These are phyloP conservation scores for Microvelia longipes DNA, from an alignment of 1,140 invertebrate species.

Conservation along the genomic window DNA sequence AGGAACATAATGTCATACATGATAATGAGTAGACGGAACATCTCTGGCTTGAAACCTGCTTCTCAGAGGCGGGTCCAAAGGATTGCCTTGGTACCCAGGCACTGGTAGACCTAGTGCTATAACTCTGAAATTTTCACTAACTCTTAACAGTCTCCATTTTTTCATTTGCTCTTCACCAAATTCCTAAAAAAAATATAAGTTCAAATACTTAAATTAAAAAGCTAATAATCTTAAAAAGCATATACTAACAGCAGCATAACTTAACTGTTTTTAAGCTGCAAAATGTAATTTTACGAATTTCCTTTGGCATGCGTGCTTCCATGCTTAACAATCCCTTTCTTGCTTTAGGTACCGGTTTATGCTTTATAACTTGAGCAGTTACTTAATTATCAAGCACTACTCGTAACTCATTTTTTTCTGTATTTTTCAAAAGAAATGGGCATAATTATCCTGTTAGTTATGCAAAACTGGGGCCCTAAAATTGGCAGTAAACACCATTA, in stretches of 20 bases:
- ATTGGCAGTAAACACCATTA: too few relatives aligned
- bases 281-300: too few relatives aligned
- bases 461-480: too few relatives aligned
- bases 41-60: constrained; percentile 88
- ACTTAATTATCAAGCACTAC: too few relatives aligned
- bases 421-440: too few relatives aligned
- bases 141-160: constrained; percentile 70
- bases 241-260: constrained; percentile 5
- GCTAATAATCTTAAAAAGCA: constrained; percentile 1
- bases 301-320: too few relatives aligned
- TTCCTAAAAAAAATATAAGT: constrained; percentile 41
- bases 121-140: constrained; percentile 80
- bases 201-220: constrained; percentile 12
- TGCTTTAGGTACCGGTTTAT: too few relatives aligned
- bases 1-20: constrained; percentile 41
- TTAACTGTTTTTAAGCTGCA: too few relatives aligned
- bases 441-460: too few relatives aligned
- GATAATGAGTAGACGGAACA: constrained; percentile 43
- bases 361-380: too few relatives aligned
- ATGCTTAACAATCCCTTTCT: too few relatives aligned
- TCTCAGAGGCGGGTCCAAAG: constrained; percentile 84
- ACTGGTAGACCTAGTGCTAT: constrained; percentile 79
- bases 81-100: constrained; percentile 67
- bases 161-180: constrained; percentile 64
- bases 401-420: too few relatives aligned